A percentile compares a stretch with the other conserved stretches of the same genome.
These are phyloP conservation scores for Deroptyus accipitrinus DNA, from an alignment of 2,113 vertebrate species.

Conservation along the genomic window DNA sequence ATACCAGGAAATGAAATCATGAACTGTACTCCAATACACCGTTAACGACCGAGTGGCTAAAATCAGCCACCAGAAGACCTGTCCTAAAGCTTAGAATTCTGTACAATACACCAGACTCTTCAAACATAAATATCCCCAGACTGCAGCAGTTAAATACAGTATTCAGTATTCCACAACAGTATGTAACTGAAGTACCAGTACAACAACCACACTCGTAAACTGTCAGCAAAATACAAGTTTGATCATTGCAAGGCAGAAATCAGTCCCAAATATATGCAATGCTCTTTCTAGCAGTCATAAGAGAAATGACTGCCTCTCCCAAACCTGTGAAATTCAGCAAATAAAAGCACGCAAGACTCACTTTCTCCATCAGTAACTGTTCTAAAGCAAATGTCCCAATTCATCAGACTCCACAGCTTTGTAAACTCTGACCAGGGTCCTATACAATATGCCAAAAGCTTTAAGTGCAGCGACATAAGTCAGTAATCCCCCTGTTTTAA, in stretches of 20 bases:
- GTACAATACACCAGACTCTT: background rate
- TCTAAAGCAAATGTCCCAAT: background rate
- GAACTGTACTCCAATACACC: background rate
- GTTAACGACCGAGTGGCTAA: background rate
- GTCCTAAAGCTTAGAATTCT: background rate
- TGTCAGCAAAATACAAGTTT: background rate
- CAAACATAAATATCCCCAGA: background rate
- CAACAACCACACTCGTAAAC: background rate
- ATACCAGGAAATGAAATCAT: slow-evolving; percentile 9
- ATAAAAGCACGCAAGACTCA: background rate
- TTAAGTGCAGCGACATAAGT: background rate
- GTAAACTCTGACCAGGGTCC: background rate
- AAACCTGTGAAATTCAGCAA: background rate
- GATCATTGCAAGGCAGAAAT: background rate
- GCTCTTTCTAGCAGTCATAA: background rate
- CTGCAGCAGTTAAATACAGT: background rate
- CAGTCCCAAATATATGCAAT: background rate
- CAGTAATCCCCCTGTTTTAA: background rate
- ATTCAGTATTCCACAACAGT: background rate
- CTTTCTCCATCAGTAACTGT: background rate
- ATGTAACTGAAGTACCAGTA: background rate
- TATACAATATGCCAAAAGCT: background rate
- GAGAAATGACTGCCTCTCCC: background rate
- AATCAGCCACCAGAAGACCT: background rate
- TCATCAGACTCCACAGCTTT: background rate